Percentiles rank a stretch among this genome's conserved stretches.
phyloP scores from a whole-genome alignment of 2,113 vertebrate species.

The Ptilorrhoa leucosticta region DNA sequence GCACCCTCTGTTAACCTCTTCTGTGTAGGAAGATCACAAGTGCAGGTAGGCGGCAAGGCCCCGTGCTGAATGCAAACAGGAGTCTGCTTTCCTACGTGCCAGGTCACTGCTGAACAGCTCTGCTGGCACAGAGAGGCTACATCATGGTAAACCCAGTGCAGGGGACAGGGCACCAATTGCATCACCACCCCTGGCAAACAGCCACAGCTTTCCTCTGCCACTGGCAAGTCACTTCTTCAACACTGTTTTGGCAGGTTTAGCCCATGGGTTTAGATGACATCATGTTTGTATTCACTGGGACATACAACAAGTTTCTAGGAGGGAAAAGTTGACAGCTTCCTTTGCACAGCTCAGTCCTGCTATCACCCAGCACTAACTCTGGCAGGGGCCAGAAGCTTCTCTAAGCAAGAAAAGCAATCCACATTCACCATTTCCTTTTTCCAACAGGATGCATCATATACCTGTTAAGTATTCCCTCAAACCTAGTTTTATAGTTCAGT shows the following conservation, averaged over 20 bases:
- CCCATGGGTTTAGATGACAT: not conserved
- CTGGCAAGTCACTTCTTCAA: not conserved
- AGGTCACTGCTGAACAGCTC: not conserved
- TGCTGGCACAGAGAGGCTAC: not conserved
- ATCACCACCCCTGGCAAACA: not conserved
- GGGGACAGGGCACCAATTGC: not conserved
- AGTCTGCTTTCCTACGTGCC: not conserved
- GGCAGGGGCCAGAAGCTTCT: not conserved
- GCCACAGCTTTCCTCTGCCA: not conserved
- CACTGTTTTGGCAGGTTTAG: not conserved
- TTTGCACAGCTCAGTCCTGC: not conserved
- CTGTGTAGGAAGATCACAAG: not conserved
- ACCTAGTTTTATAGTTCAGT: not conserved
- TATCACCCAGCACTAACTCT: not conserved
- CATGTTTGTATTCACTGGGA: not conserved
- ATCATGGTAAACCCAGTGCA: not conserved
- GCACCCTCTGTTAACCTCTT: not conserved
- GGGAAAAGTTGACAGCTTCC: not conserved
- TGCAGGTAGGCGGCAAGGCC: not conserved
- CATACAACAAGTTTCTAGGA: not conserved
- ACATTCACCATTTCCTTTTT: not conserved
- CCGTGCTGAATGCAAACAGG: not conserved
- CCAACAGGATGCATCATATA: not conserved
- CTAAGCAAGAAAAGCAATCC: not conserved
- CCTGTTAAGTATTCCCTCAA: not conserved